Base-by-base conservation (phyloP, 2,797 vertebrate genomes). In the Myotis planiceps region DNA sequence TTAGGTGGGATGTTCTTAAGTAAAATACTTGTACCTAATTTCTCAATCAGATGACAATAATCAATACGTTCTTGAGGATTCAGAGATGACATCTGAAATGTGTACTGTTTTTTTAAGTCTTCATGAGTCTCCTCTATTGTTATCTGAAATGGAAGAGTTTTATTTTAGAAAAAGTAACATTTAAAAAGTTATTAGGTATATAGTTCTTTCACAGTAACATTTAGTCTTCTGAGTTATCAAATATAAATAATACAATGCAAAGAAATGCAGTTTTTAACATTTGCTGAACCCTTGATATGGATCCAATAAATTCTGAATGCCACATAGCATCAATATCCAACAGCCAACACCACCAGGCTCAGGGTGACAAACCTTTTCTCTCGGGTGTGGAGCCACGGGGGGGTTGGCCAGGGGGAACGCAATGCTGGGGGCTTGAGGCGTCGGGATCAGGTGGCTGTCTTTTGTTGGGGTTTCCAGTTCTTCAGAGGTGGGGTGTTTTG, bases 51-150 rank as follows among this genome's bases (percentile, higher is more conserved):
- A 96, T 99, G 99, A 97, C 99, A 99, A 98, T 99, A 99, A 98
- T 99, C 99, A 78, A 99, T 99, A 98, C 99, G 99, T 95, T 99
- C 99, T 98, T 99, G 99, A 95, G 99, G 99, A 98, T 99, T 99
- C 97, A 99, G 99, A 76, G 99, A 99, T 88, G 99, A 99, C 92
- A 99, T 98, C 98, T 99, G 99, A 97, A 99, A 99, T 96, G 99
- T 99, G 69, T 99, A 99, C 0, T 98, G 97, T 63, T 98, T 98
- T 97, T 98, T 98, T 79, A 97, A 91, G 93, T 98, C 98, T 97
- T 98, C 97, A 78, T 96, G 86, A 23, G 82, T 96, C 94, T 98
- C 97, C 39, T 98, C 98, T 97, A 95, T 86, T 78, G 84, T 66
- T 74, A 97, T 81, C 98, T 98, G 94, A 42, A 98, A 98, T 27